Conservation (phyloP, 1,140 invertebrate genomes). For the Lasaia peninsularis region DNA sequence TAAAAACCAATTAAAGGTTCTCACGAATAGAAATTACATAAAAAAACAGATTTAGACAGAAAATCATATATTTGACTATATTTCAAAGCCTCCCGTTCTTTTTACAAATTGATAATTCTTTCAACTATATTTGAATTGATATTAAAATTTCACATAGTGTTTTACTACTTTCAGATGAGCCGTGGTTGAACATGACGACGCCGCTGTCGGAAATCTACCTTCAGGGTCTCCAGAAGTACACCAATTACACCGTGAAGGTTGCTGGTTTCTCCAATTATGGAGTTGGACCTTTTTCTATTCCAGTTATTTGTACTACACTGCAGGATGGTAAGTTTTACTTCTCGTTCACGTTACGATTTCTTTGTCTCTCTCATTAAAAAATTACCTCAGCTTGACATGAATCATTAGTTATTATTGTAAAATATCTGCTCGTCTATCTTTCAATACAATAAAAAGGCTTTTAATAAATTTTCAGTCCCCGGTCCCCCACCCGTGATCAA, state of each 20-base stretch:
- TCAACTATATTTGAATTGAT: no score
- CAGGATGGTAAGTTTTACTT: conserved; percentile 82
- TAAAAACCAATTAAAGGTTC: no score
- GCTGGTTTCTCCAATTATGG: conserved; percentile 90
- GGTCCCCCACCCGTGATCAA: conserved; percentile 89
- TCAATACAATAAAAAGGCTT: background rate
- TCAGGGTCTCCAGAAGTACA: conserved; percentile 85
- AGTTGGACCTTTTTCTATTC: conserved; percentile 85
- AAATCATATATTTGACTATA: no score
- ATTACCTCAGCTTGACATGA: no score
- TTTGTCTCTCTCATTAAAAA: no score
- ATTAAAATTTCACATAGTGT: no score
- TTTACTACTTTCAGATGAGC: conserved; percentile 56
- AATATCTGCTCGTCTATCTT: background rate
- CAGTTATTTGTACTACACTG: conserved; percentile 88
- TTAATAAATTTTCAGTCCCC: conserved; percentile 81
- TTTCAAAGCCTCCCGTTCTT: no score
- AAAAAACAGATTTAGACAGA: no score
- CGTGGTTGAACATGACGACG: conserved; percentile 59
- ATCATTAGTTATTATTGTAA: no score
- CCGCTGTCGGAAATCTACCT: conserved; percentile 82
- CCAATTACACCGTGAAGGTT: conserved; percentile 91
- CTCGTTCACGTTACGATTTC: no score
- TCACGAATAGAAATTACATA: no score
- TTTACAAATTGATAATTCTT: no score